These are phyloP conservation scores for Ammodytes marinus DNA, from an alignment of 2,113 vertebrate genomes.

Conservation along the genomic window DNA sequence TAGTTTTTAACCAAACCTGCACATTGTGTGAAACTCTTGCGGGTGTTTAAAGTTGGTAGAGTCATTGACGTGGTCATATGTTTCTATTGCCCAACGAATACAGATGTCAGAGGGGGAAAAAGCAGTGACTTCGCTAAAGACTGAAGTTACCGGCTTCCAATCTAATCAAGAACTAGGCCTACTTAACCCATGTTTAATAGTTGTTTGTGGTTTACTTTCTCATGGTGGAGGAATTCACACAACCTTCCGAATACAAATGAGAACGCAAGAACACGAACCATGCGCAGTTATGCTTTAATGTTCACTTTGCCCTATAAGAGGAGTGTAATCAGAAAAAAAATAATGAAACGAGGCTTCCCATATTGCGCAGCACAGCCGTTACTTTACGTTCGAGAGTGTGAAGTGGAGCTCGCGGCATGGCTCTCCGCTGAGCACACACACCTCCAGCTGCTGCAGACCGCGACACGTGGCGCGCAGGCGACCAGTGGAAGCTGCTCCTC, in stretches of 20 bases:
- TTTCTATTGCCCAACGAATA: not conserved
- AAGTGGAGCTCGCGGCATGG: slow-evolving; percentile 11
- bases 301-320: not conserved
- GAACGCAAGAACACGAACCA: not conserved
- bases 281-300: no score
- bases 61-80: not conserved
- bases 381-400: not conserved
- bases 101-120: not conserved
- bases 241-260: not conserved
- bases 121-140: not conserved
- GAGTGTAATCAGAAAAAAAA: not conserved
- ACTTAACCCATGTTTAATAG: not conserved
- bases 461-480: slow-evolving; percentile 86
- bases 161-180: not conserved
- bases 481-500: slow-evolving; percentile 81
- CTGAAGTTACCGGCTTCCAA: not conserved
- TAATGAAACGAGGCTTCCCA: not conserved
- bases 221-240: not conserved
- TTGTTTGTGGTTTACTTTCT: not conserved
- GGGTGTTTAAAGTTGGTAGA: slow-evolving; percentile 1
- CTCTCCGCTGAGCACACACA: slow-evolving; percentile 63
- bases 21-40: not conserved
- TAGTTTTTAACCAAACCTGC: not conserved
- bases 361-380: no score
- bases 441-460: slow-evolving; percentile 82